Evolutionary conservation across 2,888 invertebrate genomes (phyloP), one percentile per base, ranked within the genome.

Genomic region (Minunthozetes semirufus): DNA sequence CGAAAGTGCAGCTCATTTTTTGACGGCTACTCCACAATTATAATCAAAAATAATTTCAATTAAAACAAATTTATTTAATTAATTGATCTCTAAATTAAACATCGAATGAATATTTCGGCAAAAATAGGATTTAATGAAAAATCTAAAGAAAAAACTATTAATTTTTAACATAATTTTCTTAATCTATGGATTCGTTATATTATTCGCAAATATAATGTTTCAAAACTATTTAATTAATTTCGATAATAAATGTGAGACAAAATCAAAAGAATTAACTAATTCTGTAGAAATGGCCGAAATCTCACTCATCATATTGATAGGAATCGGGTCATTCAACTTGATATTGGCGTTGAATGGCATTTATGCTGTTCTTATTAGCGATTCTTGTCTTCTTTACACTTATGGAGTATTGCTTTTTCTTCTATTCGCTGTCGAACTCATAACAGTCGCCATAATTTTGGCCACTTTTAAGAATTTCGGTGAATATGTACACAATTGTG

Each of bases 171-270:
- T 22, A 70, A 70, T 70, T 25, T 70, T 70, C 70, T 19, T 70
- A 15, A 42, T 48, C 42, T 70, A 70, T 46, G 70, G 46, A 8
- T 46, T 70, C 17, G 46, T 46, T 15, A 48, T 70, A 48, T 2
- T 70, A 15, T 70, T 46, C 48, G 38, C 70, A 19, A 48, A 70
- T 70, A 48, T 70, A 19, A 22, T 70, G 13, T 70, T 70, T 46
- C 70, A 70, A 70, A 48, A 70, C 46, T 70, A 48, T 70, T 70
- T 70, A 46, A 46, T 48, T 15, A 70, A 70, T 22, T 70, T 70
- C 6, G 27, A 48, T 46, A 48, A 70, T 19, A 70, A 48, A 27
- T 70, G 70, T 19, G 17, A 70, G 9, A 15, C 9, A 13, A 46
- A 22, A 27, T 22, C 17, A 17, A 13, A 70, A 25, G 70, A 70